phyloP scores from a whole-genome alignment of 1,140 invertebrate species.

The Eumaeus atala region DNA sequence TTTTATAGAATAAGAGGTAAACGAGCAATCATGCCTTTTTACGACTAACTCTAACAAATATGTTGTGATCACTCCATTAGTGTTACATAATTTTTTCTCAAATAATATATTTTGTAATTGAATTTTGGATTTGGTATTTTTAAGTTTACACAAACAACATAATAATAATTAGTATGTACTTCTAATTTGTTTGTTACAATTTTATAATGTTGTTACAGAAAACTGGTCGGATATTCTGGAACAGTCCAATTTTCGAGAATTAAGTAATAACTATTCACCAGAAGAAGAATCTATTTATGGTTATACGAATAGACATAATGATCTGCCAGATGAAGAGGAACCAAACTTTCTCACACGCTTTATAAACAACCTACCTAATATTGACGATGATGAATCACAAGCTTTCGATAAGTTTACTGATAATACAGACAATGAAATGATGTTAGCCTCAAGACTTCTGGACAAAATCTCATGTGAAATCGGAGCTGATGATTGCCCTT shows the following conservation, averaged over 20 bases:
- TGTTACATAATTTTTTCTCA: no score
- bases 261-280: conserved; percentile 53
- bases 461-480: conserved; percentile 66
- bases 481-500: conserved; percentile 73
- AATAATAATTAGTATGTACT: no score
- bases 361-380: conserved; percentile 52
- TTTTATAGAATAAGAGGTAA: no score
- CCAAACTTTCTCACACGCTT: conserved; percentile 51
- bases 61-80: no score
- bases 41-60: no score
- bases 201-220: conserved; percentile 43
- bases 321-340: conserved; percentile 52
- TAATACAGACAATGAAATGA: conserved; percentile 59
- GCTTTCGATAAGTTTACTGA: conserved; percentile 64
- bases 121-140: no score
- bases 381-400: conserved; percentile 52
- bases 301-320: conserved; percentile 49
- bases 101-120: no score
- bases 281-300: conserved; percentile 65
- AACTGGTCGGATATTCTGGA: conserved; percentile 70
- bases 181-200: neutral
- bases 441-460: conserved; percentile 66
- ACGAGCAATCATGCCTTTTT: no score
- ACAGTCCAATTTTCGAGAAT: conserved; percentile 61
- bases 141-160: no score